Evolutionary conservation across 1,140 invertebrate genomes (phyloP), one percentile per base, ranked within the genome.

Genomic region (Parapsyche elsis): DNA sequence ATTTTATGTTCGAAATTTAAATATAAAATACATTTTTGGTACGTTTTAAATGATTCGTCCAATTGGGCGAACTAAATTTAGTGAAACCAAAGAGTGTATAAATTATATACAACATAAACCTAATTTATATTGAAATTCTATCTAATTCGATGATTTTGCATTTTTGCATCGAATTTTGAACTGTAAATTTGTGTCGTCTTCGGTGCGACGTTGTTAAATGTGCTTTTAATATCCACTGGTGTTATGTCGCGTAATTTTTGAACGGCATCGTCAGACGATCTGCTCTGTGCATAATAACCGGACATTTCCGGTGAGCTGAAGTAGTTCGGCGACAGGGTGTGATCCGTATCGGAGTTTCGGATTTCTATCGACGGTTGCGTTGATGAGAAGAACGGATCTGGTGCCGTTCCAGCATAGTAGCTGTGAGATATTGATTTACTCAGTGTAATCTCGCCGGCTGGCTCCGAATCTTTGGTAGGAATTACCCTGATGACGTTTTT

Each of bases 351-450:
- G 10, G 71, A 57, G 14, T 77, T 26, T 53, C n/a, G 16, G 16
- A 38, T 38, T 49, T 71, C 57, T 67, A 71, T 9, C 44, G 76
- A 26, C 21, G 77, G n/a, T 10, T 24, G 7, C 53, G 71, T 76
- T 0, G 75, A 71, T 23, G 44, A 61, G 38, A 78, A 83, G 14
- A 81, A 80, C 14, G 81, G 82, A 79, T 83, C 82, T 16, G 80
- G 82, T 9, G 73, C 82, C 5, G 80, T 71, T n/a, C 82, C 82
- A 4, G 82, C 82, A 53, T 83, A 83, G 64, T 83, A 83, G 70
- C 82, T 83, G 61, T 83, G 82, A 7, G 82, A 83, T 70, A 83
- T 80, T 5, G 82, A 83, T 76, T 81, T 83, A 46, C 80, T 83
- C 38, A 83, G 24, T 21, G 76, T 77, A 16, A 83, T 61, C 5